Base-by-base conservation (phyloP, 2,797 vertebrate genomes). In the Mormyrus proboscirostris region DNA sequence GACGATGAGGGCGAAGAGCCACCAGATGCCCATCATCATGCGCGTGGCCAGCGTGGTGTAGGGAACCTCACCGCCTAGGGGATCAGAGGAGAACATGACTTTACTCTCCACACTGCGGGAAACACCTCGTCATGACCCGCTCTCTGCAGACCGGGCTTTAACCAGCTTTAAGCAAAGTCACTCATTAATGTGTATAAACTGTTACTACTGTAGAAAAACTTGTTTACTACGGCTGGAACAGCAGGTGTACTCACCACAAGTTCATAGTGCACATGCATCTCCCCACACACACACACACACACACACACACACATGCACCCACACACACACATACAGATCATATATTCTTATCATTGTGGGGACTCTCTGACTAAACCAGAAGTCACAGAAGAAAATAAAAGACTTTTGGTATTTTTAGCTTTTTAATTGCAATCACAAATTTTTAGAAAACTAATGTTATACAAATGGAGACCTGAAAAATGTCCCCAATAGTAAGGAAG, bases 11-110 rank as follows among this genome's bases (percentile, higher is more conserved):
- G 99, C 99, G 92, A 99, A 99, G 89, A 99, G 96, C 99, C 99
- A 99, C 99, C 99, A 99, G 62, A 99, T 96, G 0, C 98, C 99
- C 98, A 99, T 99, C 98, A 99, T 99, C 98, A 99, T 98, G 91
- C 99, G 96, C 0, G 98, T 99, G 89, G 99, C 98, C 92, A 99
- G 93, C n/a, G 98, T 99, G 88, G 98, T 99, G 90, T 99, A 99
- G 0, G 98, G 98, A 10, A 99, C 97, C 92, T 99, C 99, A 90
- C 98, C 98, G 91, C 99, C 99, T 99, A 33, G 16, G 25, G 33
- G 50, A 65, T 49, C 16, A 89, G 92, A 91, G 89, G 92, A 25
- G 38, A 44, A 49, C 79, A 83, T 3, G 44, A 4, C 41, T 47
- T 83, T 22, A 73, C 29, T 16, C 29, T 33, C 1, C 29, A 38